Conservation (phyloP, 2,797 vertebrate genomes). For the Thamnophis elegans region DNA sequence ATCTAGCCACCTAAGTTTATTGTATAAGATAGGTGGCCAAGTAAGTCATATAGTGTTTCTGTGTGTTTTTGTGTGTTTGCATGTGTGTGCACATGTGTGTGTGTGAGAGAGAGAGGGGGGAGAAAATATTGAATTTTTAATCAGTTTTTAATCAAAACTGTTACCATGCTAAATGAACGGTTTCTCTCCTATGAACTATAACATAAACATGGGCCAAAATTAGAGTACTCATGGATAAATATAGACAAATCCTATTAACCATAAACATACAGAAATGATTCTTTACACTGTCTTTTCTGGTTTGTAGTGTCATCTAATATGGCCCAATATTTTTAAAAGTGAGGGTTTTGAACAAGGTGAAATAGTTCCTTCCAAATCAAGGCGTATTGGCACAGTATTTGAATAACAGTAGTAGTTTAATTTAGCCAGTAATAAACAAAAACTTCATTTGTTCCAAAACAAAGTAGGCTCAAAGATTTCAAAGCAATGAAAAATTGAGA, state of each 20-base stretch:
- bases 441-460: background rate
- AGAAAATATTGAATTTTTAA: background rate
- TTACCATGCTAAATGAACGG: background rate
- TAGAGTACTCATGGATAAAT: background rate
- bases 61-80: background rate
- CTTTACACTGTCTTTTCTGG: background rate
- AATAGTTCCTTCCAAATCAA: background rate
- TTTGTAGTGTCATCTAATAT: background rate
- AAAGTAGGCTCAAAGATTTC: background rate
- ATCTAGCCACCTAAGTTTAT: background rate
- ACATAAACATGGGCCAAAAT: background rate
- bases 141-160: background rate
- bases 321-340: background rate
- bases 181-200: background rate
- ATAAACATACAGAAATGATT: background rate
- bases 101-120: too few relatives aligned
- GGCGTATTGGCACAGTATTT: background rate
- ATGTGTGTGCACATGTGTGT: too few relatives aligned
- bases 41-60: background rate
- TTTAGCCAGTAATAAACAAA: background rate
- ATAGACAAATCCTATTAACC: background rate
- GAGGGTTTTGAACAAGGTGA: background rate
- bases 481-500: background rate
- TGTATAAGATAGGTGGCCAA: background rate
- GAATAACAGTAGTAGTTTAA: background rate